Evolutionary conservation across 2,113 vertebrate species (phyloP), one percentile per base, ranked within the genome.

Genomic region (Oplegnathus fasciatus): DNA sequence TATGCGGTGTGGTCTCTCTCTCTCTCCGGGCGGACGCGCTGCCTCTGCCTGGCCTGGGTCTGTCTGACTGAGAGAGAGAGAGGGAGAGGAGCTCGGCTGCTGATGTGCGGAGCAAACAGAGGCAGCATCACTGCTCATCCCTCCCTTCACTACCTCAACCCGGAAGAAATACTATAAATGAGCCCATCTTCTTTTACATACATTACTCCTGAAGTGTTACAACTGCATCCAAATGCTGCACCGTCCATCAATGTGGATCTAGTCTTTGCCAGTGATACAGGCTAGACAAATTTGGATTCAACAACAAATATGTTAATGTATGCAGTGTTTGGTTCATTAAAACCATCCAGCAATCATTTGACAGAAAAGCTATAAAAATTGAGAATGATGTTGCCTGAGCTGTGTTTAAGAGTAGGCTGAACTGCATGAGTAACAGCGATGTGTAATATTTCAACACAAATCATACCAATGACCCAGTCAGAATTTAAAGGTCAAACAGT

Each of bases 101-200:
- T 88, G 93, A 90, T 93, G 93, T 80, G 92, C 81, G 60, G 85
- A 71, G 92, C 81, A 82, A 89, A 77, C 85, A 80, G 83, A 85
- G 83, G 57, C 92, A 89, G 84, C 92, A 90, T 90, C 89, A 80
- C 71, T 84, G 85, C 85, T 89, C 92, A 91, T 90, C 92, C 92
- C 94, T 92, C 94, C 93, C 94, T 92, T 82, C 90, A 82, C 77
- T 78, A 57, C 65, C 65, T 70, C 93, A 91, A 95, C 95, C 96
- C 96, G 96, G 95, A 96, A 96, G 92, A 91, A 94, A 86, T 89
- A 79, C 77, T 50, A 17, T 3, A 58, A 64, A 72, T 52, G 67
- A 80, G 40, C 69, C 75, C 71, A 70, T 75, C 55, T 65, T 72
- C 30, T 18, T 42, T 73, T 55, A 57, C 22, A 54, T 5, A n/a